Evolutionary conservation across 1,140 invertebrate species (phyloP).

Genomic region (Cyphomyrmex costatus): DNA sequence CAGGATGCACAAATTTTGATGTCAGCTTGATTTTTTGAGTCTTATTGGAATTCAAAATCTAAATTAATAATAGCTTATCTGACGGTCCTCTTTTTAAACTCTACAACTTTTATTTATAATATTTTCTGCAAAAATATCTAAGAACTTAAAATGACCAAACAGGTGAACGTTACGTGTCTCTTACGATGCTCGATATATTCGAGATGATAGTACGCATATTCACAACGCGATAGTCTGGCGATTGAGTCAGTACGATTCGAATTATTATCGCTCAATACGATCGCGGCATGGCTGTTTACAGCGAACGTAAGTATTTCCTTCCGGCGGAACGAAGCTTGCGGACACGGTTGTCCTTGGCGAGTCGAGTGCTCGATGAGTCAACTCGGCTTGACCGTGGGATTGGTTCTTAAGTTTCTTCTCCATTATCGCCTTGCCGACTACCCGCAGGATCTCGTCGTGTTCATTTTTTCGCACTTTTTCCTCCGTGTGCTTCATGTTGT

Average conservation of each 20-base stretch:
- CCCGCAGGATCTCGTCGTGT: constrained; percentile 3
- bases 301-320: constrained; percentile 53
- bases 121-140: no score
- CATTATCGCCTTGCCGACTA: constrained; percentile 52
- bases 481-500: not conserved
- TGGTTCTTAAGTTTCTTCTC: constrained; percentile 62
- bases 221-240: not conserved
- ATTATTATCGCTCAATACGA: constrained; percentile 29
- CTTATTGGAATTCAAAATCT: no score
- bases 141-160: no score
- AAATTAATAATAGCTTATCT: no score
- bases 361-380: constrained; percentile 62
- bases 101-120: no score
- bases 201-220: not conserved
- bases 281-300: constrained; percentile 45
- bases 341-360: constrained; percentile 56
- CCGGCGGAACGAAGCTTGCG: constrained; percentile 42
- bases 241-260: constrained; percentile 36
- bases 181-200: not conserved
- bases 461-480: not conserved
- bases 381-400: constrained; percentile 43
- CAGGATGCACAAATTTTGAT: no score
- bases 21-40: no score
- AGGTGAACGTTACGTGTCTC: not conserved
- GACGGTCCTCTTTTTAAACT: no score